A percentile compares a stretch with the other conserved stretches of the same genome.
These are phyloP conservation scores for Butastur rufipennis DNA, from an alignment of 2,113 vertebrate species.

Conservation along the genomic window DNA sequence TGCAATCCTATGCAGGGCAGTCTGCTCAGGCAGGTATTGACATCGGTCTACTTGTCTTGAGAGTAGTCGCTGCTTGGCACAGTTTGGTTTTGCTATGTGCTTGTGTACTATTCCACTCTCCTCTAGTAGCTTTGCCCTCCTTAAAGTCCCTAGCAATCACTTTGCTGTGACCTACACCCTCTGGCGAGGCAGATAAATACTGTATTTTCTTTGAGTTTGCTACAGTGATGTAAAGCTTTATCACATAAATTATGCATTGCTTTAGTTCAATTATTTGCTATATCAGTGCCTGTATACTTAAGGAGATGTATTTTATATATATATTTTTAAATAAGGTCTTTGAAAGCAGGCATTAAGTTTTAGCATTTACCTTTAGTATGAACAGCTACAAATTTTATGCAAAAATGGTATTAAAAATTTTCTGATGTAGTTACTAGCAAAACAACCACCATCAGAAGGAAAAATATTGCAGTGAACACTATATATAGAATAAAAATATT, in stretches of 20 bases:
- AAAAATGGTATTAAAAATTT: not conserved
- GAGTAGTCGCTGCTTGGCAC: not conserved
- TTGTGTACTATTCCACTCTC: not conserved
- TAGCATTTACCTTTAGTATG: not conserved
- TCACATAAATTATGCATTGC: not conserved
- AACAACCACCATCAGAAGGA: not conserved
- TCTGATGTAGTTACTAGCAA: not conserved
- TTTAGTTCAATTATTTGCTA: not conserved
- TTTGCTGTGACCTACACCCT: not conserved
- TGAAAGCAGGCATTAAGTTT: not conserved
- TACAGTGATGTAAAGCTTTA: not conserved
- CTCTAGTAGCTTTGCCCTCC: not conserved
- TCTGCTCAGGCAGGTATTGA: not conserved
- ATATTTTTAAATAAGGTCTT: not conserved
- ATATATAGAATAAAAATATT: not conserved
- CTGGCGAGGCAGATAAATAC: not conserved
- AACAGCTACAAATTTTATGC: not conserved
- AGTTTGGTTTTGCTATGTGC: not conserved
- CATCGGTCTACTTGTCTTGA: not conserved
- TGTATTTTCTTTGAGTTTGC: not conserved
- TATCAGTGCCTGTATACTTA: not conserved
- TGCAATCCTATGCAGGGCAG: not conserved
- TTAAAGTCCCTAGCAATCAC: not conserved
- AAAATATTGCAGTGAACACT: not conserved
- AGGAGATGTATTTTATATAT: not conserved